Base-by-base conservation (phyloP, 2,888 invertebrate species). In the Priocnemis perturbator region DNA sequence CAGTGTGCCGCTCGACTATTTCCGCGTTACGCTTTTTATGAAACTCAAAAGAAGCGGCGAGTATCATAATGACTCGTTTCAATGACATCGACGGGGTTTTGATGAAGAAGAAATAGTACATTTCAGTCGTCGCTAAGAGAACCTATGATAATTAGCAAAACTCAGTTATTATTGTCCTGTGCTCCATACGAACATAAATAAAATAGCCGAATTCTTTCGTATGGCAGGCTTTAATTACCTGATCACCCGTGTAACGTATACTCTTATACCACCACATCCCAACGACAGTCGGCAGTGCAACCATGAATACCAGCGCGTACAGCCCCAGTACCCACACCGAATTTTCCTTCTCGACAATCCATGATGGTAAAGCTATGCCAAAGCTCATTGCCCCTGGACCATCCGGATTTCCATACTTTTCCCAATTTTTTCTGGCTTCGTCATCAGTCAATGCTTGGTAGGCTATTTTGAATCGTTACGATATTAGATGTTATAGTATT, bases 191-290 rank as follows among this genome's bases (percentile, higher is more conserved):
- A 37, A 37, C 4, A 11, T 37, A 37, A 37, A 37, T 37, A 37
- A 37, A 37, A 37, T 37, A 37, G 11, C 37, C 37, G 4, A 50
- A 45, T 7, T 15, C 5, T 15, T 7, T 47, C 2, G 20, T 60
- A 30, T 20, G 52, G 47, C 15, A 59, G 60, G 47, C 60, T 53
- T 5, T 23, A 55, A 7, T 21, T 86, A 91, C 93, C 92, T 98
- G 96, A 89, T 99, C 99, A 70, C 98, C 98, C 65, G 98, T 98
- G 90, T 96, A 99, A 82, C 97, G 94, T 81, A 99, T 99, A 69
- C 98, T 98, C 69, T 96, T 93, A 89, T 99, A 98, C 99, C 99
- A 99, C 99, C 99, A 99, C 81, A 96, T 96, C 58, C 99, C 99
- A 73, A 97, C 96, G 73, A 94, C 94, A 64, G 95, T 95, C 23